Percentiles rank a stretch among this genome's conserved stretches.
Conservation (phyloP, 2,888 invertebrate genomes). For the Cosmorhoe ocellata region DNA sequence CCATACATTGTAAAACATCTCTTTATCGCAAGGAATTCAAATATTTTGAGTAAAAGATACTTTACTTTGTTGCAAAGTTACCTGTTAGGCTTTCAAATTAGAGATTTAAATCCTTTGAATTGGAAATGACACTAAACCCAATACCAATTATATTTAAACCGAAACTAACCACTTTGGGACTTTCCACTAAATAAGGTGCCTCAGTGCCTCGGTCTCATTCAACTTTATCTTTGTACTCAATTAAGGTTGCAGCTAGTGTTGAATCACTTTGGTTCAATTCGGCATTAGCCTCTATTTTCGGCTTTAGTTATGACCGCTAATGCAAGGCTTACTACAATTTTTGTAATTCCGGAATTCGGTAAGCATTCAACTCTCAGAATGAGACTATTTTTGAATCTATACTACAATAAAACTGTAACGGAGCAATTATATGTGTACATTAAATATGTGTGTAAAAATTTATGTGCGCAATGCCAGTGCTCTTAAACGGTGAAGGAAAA, state of each 20-base stretch:
- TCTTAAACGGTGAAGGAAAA: too few species aligned
- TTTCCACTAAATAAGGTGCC: conserved; percentile 31
- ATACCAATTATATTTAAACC: conserved; percentile 31
- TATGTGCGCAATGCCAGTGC: too few species aligned
- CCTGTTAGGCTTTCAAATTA: background rate
- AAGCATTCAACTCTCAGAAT: too few species aligned
- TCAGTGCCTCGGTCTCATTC: conserved; percentile 31
- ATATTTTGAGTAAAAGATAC: too few species aligned
- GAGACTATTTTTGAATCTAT: too few species aligned
- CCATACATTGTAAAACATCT: too few species aligned
- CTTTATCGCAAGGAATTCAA: too few species aligned
- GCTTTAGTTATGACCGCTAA: background rate
- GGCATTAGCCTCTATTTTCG: background rate
- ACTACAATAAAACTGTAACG: too few species aligned
- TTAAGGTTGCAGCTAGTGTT: conserved; percentile 20
- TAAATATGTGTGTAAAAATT: too few species aligned
- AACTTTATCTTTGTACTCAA: conserved; percentile 37
- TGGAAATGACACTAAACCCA: conserved; percentile 9
- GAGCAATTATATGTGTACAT: too few species aligned
- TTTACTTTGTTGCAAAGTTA: background rate
- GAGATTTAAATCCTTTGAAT: background rate
- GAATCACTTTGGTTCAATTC: conserved; percentile 1
- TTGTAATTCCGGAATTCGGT: too few species aligned
- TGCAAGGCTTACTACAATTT: too few species aligned
- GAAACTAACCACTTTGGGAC: conserved; percentile 30